phyloP scores from a whole-genome alignment of 2,113 vertebrate genomes.

The Varanus komodoensis region DNA sequence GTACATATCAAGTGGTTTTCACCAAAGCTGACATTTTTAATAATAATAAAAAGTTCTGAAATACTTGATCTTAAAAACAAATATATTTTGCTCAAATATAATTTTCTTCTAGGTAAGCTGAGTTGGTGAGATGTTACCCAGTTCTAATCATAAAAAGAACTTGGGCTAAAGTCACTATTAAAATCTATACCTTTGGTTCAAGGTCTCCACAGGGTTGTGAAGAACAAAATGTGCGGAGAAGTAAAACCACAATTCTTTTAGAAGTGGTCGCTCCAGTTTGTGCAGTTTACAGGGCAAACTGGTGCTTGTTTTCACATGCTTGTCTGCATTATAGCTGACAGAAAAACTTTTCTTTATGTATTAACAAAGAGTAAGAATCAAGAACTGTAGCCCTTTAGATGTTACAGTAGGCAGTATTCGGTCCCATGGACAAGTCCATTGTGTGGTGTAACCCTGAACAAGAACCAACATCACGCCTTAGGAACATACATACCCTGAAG shows the following conservation, averaged over 20 bases:
- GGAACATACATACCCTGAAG: not conserved
- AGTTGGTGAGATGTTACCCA: not conserved
- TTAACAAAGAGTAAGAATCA: not conserved
- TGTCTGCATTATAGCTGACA: not conserved
- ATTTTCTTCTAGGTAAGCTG: not conserved
- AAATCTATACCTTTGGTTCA: slow-evolving; percentile 20
- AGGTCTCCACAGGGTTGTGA: rapidly evolving
- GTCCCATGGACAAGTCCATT: not conserved
- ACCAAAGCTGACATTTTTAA: not conserved
- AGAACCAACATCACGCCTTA: not conserved
- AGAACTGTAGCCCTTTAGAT: not conserved
- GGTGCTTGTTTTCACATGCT: not conserved
- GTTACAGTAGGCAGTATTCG: not conserved
- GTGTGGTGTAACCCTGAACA: not conserved
- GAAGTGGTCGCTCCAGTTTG: not conserved
- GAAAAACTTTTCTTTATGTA: not conserved
- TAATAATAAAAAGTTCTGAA: not conserved
- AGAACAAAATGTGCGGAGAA: not conserved
- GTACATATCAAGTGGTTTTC: not conserved
- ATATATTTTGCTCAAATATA: slow-evolving; percentile 21
- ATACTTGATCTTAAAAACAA: not conserved
- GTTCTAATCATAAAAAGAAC: slow-evolving; percentile 23
- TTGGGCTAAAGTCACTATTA: not conserved
- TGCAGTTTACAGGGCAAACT: not conserved
- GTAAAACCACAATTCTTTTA: not conserved